Percentiles rank a stretch among this genome's conserved stretches.
Evolutionary conservation across 2,113 vertebrate species (phyloP).

Genomic region (Cricetomys ansorgei): DNA sequence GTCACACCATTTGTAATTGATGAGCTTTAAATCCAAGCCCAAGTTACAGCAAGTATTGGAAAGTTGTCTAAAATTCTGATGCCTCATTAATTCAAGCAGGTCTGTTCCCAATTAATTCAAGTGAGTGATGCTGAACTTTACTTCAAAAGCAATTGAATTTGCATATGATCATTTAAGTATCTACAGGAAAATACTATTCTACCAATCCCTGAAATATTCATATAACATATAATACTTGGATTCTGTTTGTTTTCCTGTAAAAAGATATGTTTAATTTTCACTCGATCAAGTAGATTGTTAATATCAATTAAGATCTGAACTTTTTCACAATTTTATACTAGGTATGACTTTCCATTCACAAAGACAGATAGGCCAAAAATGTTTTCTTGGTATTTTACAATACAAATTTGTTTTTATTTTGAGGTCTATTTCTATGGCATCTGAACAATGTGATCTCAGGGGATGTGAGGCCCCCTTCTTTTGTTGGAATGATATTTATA

Average conservation of each 20-base stretch:
- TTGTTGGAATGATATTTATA: not conserved
- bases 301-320: conserved; percentile 45
- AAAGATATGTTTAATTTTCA: conserved; percentile 21
- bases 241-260: conserved; percentile 20
- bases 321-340: conserved; percentile 5
- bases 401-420: conserved; percentile 51
- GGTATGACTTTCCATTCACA: conserved; percentile 11
- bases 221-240: not conserved
- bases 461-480: not conserved
- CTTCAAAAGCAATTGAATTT: conserved; percentile 63
- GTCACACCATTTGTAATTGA: conserved; percentile 41
- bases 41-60: conserved; percentile 43
- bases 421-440: conserved; percentile 31
- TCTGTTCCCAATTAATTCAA: conserved; percentile 62
- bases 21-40: conserved; percentile 48
- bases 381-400: conserved; percentile 39
- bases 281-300: not conserved
- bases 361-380: not conserved
- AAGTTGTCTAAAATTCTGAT: conserved; percentile 61
- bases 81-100: conserved; percentile 61
- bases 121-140: conserved; percentile 39
- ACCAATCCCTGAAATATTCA: conserved; percentile 49
- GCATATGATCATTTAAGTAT: conserved; percentile 44
- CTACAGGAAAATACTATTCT: conserved; percentile 49
- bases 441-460: conserved; percentile 6